Evolutionary conservation across 2,113 vertebrate genomes (phyloP).

Genomic region (Hydrolagus affinis): DNA sequence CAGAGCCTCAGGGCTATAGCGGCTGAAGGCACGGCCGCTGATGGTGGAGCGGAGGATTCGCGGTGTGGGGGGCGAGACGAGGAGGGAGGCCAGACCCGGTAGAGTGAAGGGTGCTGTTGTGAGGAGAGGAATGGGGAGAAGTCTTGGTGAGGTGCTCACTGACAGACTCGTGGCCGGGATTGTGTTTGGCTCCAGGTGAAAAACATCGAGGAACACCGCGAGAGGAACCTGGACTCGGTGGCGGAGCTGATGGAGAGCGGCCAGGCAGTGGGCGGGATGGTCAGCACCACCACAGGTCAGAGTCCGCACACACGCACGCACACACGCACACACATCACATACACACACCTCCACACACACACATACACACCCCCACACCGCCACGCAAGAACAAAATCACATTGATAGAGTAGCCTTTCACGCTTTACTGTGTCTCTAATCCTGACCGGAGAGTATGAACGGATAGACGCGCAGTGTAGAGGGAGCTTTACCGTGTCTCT

Average conservation of each 20-base stretch:
- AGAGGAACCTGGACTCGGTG: slow-evolving; percentile 84
- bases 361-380: neutral
- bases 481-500: neutral
- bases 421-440: neutral
- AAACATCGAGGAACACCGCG: slow-evolving; percentile 90
- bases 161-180: neutral
- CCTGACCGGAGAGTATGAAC: too few species aligned
- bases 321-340: too few species aligned
- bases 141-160: too few species aligned
- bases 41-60: too few species aligned
- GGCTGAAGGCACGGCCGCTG: too few species aligned
- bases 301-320: neutral
- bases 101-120: neutral
- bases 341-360: too few species aligned
- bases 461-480: neutral
- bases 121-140: too few species aligned
- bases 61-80: too few species aligned
- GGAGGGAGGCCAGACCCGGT: too few species aligned
- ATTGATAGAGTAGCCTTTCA: too few species aligned
- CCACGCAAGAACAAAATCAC: neutral
- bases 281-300: slow-evolving; percentile 93
- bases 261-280: slow-evolving; percentile 95
- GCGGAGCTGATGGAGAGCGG: slow-evolving; percentile 96
- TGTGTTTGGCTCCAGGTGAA: slow-evolving; percentile 66
- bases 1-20: too few species aligned